A percentile compares a stretch with the other conserved stretches of the same genome.
Evolutionary conservation across 1,140 invertebrate species (phyloP).

Genomic region (Ericerus pela): DNA sequence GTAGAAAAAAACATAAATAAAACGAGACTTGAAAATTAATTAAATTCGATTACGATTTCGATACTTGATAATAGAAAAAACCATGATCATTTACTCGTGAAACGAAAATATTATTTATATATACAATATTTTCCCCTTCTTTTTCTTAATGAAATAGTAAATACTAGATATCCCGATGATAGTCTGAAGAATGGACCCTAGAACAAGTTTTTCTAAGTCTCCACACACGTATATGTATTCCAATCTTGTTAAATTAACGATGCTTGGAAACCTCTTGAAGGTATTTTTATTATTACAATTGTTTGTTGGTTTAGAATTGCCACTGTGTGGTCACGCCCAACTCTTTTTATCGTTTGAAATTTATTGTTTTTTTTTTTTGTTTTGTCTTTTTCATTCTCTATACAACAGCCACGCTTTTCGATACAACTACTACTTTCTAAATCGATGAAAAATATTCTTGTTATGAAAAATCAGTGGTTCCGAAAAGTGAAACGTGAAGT

Average conservation of each 20-base stretch:
- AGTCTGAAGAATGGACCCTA: too few species aligned
- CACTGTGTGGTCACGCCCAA: slow-evolving; percentile 5
- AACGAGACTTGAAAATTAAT: too few species aligned
- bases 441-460: neutral
- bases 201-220: too few species aligned
- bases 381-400: too few species aligned
- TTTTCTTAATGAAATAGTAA: too few species aligned
- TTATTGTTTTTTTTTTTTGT: slow-evolving; percentile 7
- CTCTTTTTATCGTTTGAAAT: slow-evolving; percentile 2
- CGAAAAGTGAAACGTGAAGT: neutral
- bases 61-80: neutral
- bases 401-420: neutral
- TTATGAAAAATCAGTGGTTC: neutral
- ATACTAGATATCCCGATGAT: too few species aligned
- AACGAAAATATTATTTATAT: slow-evolving; percentile 9
- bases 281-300: slow-evolving; percentile 9
- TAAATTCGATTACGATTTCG: neutral
- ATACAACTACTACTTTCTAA: neutral
- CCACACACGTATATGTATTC: too few species aligned
- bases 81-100: neutral
- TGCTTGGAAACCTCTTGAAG: neutral
- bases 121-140: too few species aligned
- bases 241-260: too few species aligned
- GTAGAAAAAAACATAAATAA: too few species aligned
- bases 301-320: slow-evolving; percentile 9